Percentiles rank a stretch among this genome's conserved stretches.
These are phyloP conservation scores for Cyaniris semiargus DNA, from an alignment of 2,888 invertebrate genomes.

Conservation along the genomic window DNA sequence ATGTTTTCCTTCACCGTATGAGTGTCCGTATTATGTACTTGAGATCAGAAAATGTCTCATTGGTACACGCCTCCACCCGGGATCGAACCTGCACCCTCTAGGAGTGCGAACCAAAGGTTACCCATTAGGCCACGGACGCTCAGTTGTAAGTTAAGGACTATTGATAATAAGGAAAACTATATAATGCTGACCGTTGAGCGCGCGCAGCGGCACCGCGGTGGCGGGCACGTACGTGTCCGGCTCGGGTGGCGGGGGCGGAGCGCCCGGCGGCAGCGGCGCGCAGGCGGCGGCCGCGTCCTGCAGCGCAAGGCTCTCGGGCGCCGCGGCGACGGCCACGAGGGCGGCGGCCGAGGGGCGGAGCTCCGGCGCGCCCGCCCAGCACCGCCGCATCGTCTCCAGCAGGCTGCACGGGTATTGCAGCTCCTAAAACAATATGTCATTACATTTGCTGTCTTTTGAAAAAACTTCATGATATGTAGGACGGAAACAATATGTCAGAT, in stretches of 20 bases:
- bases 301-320: conserved; percentile 91
- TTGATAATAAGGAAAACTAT: not conserved
- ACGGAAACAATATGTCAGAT: no score
- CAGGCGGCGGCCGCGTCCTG: conserved; percentile 56
- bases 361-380: conserved; percentile 94
- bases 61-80: no score
- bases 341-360: conserved; percentile 96
- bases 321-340: conserved; percentile 93
- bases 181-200: conserved; percentile 11
- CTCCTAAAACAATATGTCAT: conserved; percentile 77
- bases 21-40: no score
- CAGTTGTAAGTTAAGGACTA: no score
- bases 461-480: no score
- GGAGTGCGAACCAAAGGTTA: no score
- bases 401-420: conserved; percentile 92
- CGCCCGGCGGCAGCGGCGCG: conserved; percentile 40
- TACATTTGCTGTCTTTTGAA: no score
- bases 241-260: not conserved
- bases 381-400: conserved; percentile 96
- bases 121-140: no score
- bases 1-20: no score
- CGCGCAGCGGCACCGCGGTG: conserved; percentile 7
- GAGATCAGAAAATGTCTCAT: no score
- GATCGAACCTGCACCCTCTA: no score
- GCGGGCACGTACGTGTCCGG: not conserved